Evolutionary conservation across 2,797 vertebrate species (phyloP), one percentile per base, ranked within the genome.

Genomic region (Sebastolobus alascanus): DNA sequence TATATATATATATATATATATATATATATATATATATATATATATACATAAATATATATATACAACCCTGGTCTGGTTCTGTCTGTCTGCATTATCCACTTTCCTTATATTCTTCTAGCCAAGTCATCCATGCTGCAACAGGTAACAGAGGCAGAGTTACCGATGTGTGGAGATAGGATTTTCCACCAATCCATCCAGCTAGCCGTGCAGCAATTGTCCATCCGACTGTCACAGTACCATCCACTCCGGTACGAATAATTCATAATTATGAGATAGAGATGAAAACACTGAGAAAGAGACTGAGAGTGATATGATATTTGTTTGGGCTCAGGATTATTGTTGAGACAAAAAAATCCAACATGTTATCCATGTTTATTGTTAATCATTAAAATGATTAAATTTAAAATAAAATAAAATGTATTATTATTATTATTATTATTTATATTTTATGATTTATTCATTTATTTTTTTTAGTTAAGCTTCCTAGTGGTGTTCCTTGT

Each of bases 211-310:
- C 54, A 46, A 75, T 6, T 22, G 25, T 71, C 66, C 63, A 69
- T 52, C 66, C 69, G 70, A 50, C 73, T 79, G 82, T 75, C 77
- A 72, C 37, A 0, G 22, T 46, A 64, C 37, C 69, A 29, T 64
- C 33, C 63, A 38, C 20, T 64, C 31, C 63, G 35, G 40, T 18
- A 11, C 29, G 1, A 54, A 55, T 66, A 11, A 79, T 75, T 71
- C n/a, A 60, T 55, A 73, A 72, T 56, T 20, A 35, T 77, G 29
- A 52, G 29, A 54, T 0, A 27, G 50, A 55, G 2, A 61, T 11
- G 7, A 6, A 65, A 25, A 64, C 7, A 29, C 37, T 8, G 40
- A 60, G 14, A 8, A 5, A 38, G 31, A 29, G 31, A 31, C 35
- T 20, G 8, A 40, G 37, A 73, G 38, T 0, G 5, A 50, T 29